A percentile compares a stretch with the other conserved stretches of the same genome.
These are phyloP conservation scores for Bombus huntii DNA, from an alignment of 1,140 invertebrate species.

Conservation along the genomic window DNA sequence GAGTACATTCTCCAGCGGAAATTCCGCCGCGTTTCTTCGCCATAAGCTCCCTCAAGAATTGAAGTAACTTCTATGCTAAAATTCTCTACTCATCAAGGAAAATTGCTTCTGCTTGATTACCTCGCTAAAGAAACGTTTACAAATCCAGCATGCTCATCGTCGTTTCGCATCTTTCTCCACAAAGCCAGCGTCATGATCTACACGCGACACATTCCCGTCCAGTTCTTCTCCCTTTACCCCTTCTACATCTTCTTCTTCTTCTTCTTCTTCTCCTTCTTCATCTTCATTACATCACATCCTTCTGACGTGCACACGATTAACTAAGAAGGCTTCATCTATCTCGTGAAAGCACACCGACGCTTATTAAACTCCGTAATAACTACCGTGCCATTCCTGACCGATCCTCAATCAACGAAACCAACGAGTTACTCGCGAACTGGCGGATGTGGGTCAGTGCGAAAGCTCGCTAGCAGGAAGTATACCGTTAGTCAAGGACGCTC, in stretches of 20 bases:
- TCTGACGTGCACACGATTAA: conserved; percentile 12
- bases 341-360: conserved; percentile 25
- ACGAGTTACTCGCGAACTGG: conserved; percentile 33
- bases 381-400: conserved; percentile 20
- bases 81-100: background rate
- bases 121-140: conserved; percentile 10
- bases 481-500: conserved; percentile 24
- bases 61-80: background rate
- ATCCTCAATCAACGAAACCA: conserved; percentile 52
- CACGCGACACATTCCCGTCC: conserved; percentile 11
- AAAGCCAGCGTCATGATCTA: background rate
- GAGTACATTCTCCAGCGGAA: too few relatives aligned
- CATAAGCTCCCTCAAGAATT: background rate
- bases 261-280: conserved; percentile 6
- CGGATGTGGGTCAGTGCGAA: conserved; percentile 32
- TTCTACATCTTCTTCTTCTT: background rate
- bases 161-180: conserved; percentile 1
- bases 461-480: background rate
- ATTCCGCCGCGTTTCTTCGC: too few relatives aligned
- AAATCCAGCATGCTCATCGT: conserved; percentile 7
- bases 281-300: conserved; percentile 11
- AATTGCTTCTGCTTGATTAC: conserved; percentile 6
- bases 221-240: background rate
- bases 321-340: conserved; percentile 37
- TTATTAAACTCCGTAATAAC: conserved; percentile 57